Percentiles rank a stretch among this genome's conserved stretches.
These are phyloP conservation scores for Scaptomyza montana DNA, from an alignment of 1,140 invertebrate genomes.

Conservation along the genomic window DNA sequence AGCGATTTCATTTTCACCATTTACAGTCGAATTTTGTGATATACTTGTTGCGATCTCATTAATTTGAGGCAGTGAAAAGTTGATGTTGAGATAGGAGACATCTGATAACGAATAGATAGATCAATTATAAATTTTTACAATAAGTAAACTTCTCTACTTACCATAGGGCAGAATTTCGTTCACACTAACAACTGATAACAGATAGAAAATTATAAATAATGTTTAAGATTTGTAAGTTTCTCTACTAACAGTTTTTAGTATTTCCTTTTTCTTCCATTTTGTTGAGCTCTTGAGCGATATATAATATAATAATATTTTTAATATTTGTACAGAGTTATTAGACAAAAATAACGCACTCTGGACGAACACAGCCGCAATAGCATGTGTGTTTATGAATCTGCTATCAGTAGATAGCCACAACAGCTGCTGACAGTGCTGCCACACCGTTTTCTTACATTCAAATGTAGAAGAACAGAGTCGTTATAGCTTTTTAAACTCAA, in stretches of 20 bases:
- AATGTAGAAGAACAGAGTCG: constrained; percentile 8
- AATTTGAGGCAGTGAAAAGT: constrained; percentile 67
- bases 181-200: constrained; percentile 38
- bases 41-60: constrained; percentile 63
- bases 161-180: constrained; percentile 72
- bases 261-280: constrained; percentile 41
- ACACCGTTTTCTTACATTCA: constrained; percentile 30
- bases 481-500: not conserved
- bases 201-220: not conserved
- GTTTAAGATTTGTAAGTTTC: not conserved
- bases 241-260: not conserved
- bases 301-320: no score
- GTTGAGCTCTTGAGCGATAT: not conserved
- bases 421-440: constrained; percentile 63
- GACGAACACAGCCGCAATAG: constrained; percentile 13
- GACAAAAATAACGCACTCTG: not conserved
- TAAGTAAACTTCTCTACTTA: constrained; percentile 25
- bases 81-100: constrained; percentile 40
- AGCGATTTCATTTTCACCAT: constrained; percentile 84
- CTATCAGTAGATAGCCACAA: constrained; percentile 51
- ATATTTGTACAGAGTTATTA: no score
- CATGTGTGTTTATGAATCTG: constrained; percentile 37
- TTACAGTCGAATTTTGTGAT: constrained; percentile 62
- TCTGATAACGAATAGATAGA: constrained; percentile 43
- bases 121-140: not conserved